Conservation (phyloP, 2,113 vertebrate genomes). For the Lamprologus callipterus region DNA sequence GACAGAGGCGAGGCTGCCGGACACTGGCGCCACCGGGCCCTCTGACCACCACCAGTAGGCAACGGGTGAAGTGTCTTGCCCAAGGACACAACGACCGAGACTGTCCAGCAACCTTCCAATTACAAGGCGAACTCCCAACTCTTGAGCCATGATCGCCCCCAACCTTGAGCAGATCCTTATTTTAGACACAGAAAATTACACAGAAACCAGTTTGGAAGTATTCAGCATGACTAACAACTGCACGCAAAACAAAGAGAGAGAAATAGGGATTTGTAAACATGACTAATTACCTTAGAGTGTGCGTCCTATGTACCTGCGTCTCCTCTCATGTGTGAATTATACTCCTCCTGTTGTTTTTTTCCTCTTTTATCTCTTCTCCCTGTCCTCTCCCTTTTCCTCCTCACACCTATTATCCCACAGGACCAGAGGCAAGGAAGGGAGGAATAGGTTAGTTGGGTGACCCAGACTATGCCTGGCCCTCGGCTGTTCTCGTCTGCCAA, state of each 20-base stretch:
- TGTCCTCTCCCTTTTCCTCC: background rate
- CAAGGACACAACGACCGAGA: too few relatives aligned
- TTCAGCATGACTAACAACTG: background rate
- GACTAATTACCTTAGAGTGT: background rate
- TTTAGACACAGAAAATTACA: background rate
- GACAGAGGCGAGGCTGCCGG: too few relatives aligned
- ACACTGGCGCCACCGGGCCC: too few relatives aligned
- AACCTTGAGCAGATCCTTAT: background rate
- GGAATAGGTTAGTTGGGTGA: background rate
- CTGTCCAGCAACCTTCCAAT: too few relatives aligned
- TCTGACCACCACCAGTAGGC: too few relatives aligned
- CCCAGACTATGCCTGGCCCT: background rate
- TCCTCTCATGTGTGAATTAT: conserved; percentile 17
- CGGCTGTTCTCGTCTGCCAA: background rate
- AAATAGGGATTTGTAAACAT: background rate
- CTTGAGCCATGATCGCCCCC: rapidly evolving
- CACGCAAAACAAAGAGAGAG: background rate
- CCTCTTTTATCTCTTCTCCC: background rate
- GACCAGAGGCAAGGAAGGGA: background rate
- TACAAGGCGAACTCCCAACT: too few relatives aligned
- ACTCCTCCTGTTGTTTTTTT: background rate
- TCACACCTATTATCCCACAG: background rate
- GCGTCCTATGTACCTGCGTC: conserved; percentile 17
- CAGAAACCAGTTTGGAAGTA: background rate
- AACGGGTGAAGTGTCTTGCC: too few relatives aligned